Evolutionary conservation across 2,888 invertebrate genomes (phyloP), one percentile per base, ranked within the genome.

Genomic region (Octonoba sinensis): DNA sequence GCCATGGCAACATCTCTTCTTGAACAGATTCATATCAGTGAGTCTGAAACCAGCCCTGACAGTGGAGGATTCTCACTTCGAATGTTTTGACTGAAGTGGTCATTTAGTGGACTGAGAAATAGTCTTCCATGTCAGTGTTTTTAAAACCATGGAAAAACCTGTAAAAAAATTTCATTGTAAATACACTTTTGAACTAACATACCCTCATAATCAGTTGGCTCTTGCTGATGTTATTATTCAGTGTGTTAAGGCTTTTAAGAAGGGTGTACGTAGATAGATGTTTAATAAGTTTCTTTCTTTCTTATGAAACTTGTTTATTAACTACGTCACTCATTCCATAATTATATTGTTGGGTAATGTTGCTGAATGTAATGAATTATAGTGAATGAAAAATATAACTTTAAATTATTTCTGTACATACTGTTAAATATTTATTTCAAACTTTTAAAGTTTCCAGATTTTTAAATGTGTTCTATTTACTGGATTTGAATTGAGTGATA

Each of bases 1-100:
- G 85, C 85, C 46, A 85, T 85, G 83, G 84, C 84, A 60, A 84
- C 83, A 62, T 83, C 84, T 13, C 73, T 83, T 36, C 76, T 84
- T 64, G 84, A 82, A 22, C 82, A 83, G 72, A 75, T 84, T 65
- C 83, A 83, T 49, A 72, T 83, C 71, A 70, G 81, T 69, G 82
- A 84, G 56, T 64, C 75, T 75, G 79, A 79, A 18, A 69, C 81
- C 69, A 84, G 49, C 70, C 71, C 77, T 49, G 83, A 85, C 84
- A 78, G 84, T 76, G 69, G 75, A 51, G 24, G 83, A 62, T 71
- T 18, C 84, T 83, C 83, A 13, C 73, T 83, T 22, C 77, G 83
- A 20, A 83, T 83, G 83, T 83, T 83, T 74, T 83, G 74, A 78
- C 76, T 65, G 71, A 27, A 66, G 76, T 65, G 71, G 71, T 66